Conservation (phyloP, 1,140 invertebrate genomes). For the Melitaea cinxia region DNA sequence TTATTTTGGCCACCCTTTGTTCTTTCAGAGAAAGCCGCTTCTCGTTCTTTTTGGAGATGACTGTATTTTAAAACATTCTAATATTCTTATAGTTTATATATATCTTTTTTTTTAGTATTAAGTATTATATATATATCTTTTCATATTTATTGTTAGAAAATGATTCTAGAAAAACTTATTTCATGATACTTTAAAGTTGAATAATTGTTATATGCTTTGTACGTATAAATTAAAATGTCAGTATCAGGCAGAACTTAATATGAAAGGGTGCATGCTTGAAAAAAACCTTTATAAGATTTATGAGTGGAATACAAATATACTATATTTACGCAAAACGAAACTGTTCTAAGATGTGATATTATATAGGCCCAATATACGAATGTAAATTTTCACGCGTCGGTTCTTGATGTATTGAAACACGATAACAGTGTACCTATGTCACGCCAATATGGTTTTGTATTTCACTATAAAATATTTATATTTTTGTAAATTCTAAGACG, state of each 20-base stretch:
- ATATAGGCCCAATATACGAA: neutral
- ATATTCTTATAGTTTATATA: neutral
- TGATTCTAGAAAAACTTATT: no score
- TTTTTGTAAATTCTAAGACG: neutral
- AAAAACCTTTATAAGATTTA: slow-evolving; percentile 12
- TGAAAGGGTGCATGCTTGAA: slow-evolving; percentile 1
- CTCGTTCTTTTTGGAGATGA: slow-evolving; percentile 28
- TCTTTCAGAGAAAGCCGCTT: slow-evolving; percentile 34
- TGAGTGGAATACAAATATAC: slow-evolving; percentile 12
- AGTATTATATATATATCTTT: neutral
- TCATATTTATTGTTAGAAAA: no score
- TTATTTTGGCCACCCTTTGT: slow-evolving; percentile 57
- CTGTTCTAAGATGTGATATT: neutral
- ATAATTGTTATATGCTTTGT: neutral
- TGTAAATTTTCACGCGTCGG: neutral
- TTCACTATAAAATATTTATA: slow-evolving; percentile 1
- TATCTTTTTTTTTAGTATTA: neutral
- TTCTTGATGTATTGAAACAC: neutral
- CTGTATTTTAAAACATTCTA: slow-evolving; percentile 13
- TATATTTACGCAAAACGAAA: slow-evolving; percentile 2
- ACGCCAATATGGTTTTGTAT: neutral
- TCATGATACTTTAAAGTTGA: no score
- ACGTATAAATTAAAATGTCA: neutral
- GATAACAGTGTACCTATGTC: neutral
- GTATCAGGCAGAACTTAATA: neutral